These are phyloP conservation scores for Colaptes auratus DNA, from an alignment of 2,113 vertebrate genomes.

Conservation along the genomic window DNA sequence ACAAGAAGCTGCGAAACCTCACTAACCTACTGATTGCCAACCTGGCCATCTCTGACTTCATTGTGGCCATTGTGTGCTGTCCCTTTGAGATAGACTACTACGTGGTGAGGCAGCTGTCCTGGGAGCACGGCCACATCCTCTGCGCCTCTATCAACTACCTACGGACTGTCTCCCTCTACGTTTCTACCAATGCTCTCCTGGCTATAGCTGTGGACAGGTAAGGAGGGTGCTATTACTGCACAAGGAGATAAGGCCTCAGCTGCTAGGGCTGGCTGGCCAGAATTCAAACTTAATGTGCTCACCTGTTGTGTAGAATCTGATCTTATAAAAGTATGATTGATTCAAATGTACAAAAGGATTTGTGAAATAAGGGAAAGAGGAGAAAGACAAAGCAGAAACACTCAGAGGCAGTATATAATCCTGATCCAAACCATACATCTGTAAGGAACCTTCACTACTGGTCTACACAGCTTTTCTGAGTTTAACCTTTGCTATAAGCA, in stretches of 20 bases:
- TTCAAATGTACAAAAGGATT: not conserved
- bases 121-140: conserved; percentile 89
- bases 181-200: conserved; percentile 94
- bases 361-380: not conserved
- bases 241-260: not conserved
- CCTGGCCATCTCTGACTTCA: conserved; percentile 93
- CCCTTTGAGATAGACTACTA: conserved; percentile 98
- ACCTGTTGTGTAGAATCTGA: not conserved
- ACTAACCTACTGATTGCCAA: conserved; percentile 97
- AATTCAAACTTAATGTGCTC: not conserved
- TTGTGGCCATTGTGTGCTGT: conserved; percentile 94
- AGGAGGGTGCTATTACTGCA: not conserved
- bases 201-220: conserved; percentile 96
- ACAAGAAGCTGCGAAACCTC: conserved; percentile 93
- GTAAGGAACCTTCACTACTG: not conserved
- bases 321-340: not conserved
- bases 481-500: not conserved
- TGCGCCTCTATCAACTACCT: conserved; percentile 94
- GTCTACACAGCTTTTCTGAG: not conserved
- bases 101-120: conserved; percentile 91
- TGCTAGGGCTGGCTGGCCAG: not conserved
- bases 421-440: not conserved
- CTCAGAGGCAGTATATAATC: not conserved
- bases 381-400: not conserved
- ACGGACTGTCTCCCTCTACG: conserved; percentile 90